Conservation (phyloP, 2,888 invertebrate genomes). For the Sphaeridia pumilis region DNA sequence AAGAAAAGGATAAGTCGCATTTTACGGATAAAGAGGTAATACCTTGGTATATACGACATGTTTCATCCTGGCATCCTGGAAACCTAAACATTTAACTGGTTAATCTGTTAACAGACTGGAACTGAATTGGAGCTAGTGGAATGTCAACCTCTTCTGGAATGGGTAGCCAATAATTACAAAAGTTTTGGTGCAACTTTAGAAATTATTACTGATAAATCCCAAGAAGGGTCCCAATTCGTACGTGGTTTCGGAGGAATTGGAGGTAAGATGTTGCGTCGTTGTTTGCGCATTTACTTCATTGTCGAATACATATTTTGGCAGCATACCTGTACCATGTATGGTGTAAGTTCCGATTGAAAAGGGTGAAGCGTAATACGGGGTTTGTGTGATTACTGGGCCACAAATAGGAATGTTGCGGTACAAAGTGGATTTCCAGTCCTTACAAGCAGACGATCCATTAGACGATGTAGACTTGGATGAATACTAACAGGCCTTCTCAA, state of each 20-base stretch:
- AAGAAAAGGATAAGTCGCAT: constrained; percentile 98
- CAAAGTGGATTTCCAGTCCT: constrained; percentile 97
- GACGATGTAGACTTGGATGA: constrained; percentile 94
- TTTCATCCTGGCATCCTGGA: too few species aligned
- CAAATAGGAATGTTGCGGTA: constrained; percentile 89
- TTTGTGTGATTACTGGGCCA: too few species aligned
- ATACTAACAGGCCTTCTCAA: constrained; percentile 52
- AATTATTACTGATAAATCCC: constrained; percentile 98
- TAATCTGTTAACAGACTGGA: too few species aligned
- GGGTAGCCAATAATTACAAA: constrained; percentile 99
- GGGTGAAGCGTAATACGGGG: too few species aligned
- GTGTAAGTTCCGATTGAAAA: too few species aligned
- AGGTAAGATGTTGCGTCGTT: too few species aligned
- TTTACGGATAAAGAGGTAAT: constrained; percentile 93
- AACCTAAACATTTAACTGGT: too few species aligned
- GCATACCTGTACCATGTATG: too few species aligned
- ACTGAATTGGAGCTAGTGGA: constrained; percentile 96
- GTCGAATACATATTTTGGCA: too few species aligned
- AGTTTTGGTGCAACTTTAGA: constrained; percentile 96
- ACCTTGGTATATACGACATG: too few species aligned
- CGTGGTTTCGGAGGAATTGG: constrained; percentile 99
- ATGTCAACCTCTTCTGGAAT: constrained; percentile 93
- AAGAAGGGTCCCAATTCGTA: constrained; percentile 99
- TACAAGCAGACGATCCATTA: constrained; percentile 85
- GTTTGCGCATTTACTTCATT: too few species aligned